Conservation (phyloP, 2,797 vertebrate genomes). For the Lagocephalus sceleratus region DNA sequence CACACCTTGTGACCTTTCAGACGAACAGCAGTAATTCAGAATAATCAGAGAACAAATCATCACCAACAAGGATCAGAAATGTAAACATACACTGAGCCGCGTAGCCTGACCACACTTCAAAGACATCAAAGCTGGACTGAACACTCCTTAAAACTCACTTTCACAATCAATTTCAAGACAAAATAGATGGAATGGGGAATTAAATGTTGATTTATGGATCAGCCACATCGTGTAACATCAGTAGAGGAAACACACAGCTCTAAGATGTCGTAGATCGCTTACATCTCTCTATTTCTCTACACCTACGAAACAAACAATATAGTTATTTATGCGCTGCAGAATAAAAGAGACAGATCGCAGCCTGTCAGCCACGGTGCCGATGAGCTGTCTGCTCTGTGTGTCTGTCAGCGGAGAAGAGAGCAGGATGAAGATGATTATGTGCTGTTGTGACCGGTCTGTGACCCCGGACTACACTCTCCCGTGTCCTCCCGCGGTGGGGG, state of each 20-base stretch:
- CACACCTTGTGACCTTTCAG: constrained; percentile 39
- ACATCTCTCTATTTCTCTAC: no score
- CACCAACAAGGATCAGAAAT: constrained; percentile 22
- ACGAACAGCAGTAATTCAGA: constrained; percentile 25
- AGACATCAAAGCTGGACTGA: background rate
- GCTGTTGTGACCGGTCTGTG: constrained; percentile 67
- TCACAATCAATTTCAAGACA: background rate
- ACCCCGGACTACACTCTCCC: constrained; percentile 64
- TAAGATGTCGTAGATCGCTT: no score
- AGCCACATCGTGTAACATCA: no score
- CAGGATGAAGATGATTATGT: constrained; percentile 58
- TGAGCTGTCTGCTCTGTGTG: no score
- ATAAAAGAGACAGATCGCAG: no score
- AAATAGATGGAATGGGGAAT: no score
- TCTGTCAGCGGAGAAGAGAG: constrained; percentile 53
- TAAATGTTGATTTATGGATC: no score
- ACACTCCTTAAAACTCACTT: background rate
- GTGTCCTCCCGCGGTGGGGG: constrained; percentile 49
- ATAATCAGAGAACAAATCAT: constrained; percentile 43
- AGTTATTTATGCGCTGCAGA: no score
- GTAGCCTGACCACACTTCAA: no score
- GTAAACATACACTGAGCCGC: constrained; percentile 14
- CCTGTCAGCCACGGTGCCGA: no score
- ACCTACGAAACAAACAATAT: no score
- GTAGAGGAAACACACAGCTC: no score